A percentile compares a stretch with the other conserved stretches of the same genome.
Conservation (phyloP, 2,113 vertebrate species). For the Excalfactoria chinensis region DNA sequence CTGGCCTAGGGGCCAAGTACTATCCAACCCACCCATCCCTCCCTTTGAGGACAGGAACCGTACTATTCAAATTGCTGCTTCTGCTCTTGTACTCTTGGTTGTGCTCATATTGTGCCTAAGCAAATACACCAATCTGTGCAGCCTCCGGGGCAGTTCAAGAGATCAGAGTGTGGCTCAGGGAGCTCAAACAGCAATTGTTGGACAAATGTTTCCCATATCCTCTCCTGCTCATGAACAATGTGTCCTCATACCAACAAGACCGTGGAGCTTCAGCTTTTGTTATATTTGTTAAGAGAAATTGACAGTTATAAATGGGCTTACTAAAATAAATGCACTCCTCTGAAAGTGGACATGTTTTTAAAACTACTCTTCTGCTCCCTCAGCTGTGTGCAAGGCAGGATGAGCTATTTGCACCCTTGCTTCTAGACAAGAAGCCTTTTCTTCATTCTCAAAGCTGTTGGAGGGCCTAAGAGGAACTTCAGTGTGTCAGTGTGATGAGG, state of each 20-base stretch:
- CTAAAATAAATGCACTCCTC: background rate
- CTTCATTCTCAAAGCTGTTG: background rate
- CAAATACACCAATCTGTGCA: rapidly evolving
- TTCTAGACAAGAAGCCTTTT: background rate
- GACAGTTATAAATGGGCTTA: background rate
- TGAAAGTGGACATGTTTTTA: background rate
- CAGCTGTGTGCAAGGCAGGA: background rate
- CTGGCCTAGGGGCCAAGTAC: background rate
- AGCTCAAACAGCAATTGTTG: conserved; percentile 6
- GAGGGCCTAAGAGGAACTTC: background rate
- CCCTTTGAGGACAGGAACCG: background rate
- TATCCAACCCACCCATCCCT: background rate
- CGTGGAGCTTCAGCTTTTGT: background rate
- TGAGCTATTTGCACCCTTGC: background rate
- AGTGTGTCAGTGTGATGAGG: background rate
- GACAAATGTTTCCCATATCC: conserved; percentile 25
- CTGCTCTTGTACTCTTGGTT: background rate
- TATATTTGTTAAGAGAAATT: background rate
- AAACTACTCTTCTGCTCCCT: background rate
- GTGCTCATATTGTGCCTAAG: background rate
- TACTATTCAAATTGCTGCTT: background rate
- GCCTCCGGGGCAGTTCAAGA: background rate
- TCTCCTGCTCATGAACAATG: background rate
- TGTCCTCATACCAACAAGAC: background rate
- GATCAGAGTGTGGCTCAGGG: background rate